Evolutionary conservation across 2,888 invertebrate species (phyloP), one percentile per base, ranked within the genome.

Genomic region (Pyrrhosoma nymphula): DNA sequence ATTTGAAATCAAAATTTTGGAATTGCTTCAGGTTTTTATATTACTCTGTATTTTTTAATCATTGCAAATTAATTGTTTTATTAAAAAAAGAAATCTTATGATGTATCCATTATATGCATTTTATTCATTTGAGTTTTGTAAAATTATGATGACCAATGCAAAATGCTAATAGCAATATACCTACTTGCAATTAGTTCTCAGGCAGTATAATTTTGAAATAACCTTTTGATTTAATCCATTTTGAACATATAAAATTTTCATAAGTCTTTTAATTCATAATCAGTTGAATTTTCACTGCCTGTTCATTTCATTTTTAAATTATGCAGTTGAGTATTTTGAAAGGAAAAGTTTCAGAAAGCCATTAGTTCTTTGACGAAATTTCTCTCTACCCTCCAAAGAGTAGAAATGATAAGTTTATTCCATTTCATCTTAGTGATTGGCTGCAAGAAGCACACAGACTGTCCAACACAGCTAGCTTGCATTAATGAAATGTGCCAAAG

Each of bases 381-480:
- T 6, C 6, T 35, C 30, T 82, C 8, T 35, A 0, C 16, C 14
- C 35, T 82, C 6, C 82, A 82, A 82, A 35, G 69, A 82, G 26
- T 35, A 82, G 2, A 16, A 82, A 16, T 82, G 82, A 82, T 35
- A 18, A 35, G 35, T 30, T 82, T 35, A 14, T 90, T 93, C 93
- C 88, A 69, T 95, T 96, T 96, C 10, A 35, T n/a, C 56, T 95
- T 97, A 98, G 99, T 98, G 97, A 97, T 98, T 96, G 98, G 98
- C 96, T 99, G 99, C 97, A 97, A 98, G 95, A 98, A 98, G 95
- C 98, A 99, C 97, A 98, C 98, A 96, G 98, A 99, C 96, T 99
- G 99, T 96, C 98, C 98, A 88, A 97, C 97, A 90, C 98, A 98
- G 96, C 98, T 98, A 96, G 98, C 98, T 96, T 99, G 99, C 97